Evolutionary conservation across 53 echinoderm and acorn worm species (phyloP).

Genomic region (Temnopleurus reevesii): DNA sequence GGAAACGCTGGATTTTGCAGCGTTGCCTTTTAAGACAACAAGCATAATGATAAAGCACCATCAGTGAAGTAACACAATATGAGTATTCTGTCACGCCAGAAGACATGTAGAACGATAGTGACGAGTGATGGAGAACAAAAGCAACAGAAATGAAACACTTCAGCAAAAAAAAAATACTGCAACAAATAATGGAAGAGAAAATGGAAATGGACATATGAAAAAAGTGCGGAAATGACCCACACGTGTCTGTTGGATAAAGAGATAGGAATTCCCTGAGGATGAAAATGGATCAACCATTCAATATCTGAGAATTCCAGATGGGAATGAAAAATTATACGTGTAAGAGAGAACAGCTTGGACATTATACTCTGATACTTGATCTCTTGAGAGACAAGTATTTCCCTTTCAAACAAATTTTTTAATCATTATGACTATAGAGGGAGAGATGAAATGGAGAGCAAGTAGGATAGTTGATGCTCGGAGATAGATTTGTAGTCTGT

Average conservation of each 20-base stretch:
- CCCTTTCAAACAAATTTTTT: no score
- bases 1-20: no score
- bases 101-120: background rate
- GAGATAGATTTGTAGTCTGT: no score
- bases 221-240: background rate
- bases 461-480: no score
- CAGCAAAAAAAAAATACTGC: background rate
- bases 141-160: background rate
- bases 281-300: background rate
- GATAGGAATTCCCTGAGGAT: background rate
- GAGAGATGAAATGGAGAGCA: no score
- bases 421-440: no score
- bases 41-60: background rate
- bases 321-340: background rate
- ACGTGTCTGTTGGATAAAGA: background rate
- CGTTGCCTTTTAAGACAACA: background rate
- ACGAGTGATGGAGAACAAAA: background rate
- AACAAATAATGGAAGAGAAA: background rate
- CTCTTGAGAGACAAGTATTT: background rate
- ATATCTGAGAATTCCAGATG: background rate
- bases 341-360: no score
- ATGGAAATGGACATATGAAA: background rate
- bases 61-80: background rate
- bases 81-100: background rate
- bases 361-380: background rate